phyloP scores from a whole-genome alignment of 2,797 vertebrate genomes.

The Galagoides demidoff region DNA sequence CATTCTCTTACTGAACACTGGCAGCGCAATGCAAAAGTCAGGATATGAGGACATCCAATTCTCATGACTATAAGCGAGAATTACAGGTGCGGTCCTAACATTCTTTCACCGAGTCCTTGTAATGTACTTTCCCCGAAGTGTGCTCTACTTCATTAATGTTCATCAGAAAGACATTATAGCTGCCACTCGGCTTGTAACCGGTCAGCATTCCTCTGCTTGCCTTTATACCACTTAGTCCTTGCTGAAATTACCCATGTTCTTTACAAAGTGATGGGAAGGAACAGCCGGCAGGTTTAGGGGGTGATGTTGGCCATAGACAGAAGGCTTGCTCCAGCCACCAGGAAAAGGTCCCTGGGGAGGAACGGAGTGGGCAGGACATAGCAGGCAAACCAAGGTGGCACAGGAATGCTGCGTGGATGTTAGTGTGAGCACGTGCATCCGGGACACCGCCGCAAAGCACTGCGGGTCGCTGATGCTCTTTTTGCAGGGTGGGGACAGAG shows the following conservation, averaged over 20 bases:
- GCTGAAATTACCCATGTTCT: slow-evolving; percentile 16
- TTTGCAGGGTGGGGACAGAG: too few species aligned
- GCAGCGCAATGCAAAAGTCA: not conserved
- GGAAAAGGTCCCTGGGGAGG: not conserved
- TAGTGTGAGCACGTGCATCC: too few species aligned
- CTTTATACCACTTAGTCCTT: not conserved
- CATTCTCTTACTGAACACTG: not conserved
- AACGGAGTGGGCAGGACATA: not conserved
- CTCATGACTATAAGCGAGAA: slow-evolving; percentile 31
- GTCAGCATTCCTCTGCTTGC: not conserved
- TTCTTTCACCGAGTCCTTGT: not conserved
- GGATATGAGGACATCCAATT: not conserved
- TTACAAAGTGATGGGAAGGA: not conserved
- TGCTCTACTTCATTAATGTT: not conserved
- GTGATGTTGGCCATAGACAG: not conserved
- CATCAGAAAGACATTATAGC: not conserved
- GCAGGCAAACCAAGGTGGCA: not conserved
- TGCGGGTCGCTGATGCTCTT: not conserved
- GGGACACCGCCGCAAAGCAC: not conserved
- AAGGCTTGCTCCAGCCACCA: not conserved
- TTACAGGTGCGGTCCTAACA: not conserved
- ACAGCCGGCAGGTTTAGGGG: too few species aligned
- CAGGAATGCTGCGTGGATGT: not conserved
- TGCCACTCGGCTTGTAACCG: not conserved
- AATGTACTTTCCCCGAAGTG: not conserved